Base-by-base conservation (phyloP, 2,888 invertebrate species). In the Saturnia pavonia region DNA sequence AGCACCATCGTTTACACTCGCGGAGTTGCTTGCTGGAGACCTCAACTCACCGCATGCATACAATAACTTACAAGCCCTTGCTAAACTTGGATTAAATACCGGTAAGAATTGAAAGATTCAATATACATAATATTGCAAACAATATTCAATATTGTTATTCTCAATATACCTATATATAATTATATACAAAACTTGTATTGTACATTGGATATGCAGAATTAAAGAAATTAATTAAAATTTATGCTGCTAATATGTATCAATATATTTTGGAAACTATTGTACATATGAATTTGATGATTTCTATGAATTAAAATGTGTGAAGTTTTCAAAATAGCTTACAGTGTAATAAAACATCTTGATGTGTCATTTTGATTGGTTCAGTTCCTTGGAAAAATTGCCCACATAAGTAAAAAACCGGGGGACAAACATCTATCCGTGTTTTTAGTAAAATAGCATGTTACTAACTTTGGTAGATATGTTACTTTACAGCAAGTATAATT, bases 51-150 rank as follows among this genome's bases (percentile, higher is more conserved):
- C 96, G 79, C 96, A 97, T 81, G 97, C 98, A 16, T 96, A 97
- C 80, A 97, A 97, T 89, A 98, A 98, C 91, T 94, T 98, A 76
- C 97, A 98, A 85, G 98, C 97, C 43, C 95, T 98, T 73, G 98
- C 98, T 72, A 98, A 98, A 89, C 94, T 98, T 71, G 98, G 98
- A 82, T 89, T 96, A 69, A 95, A 95, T 81, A 94, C 95, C 82
- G 96, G 96, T 96, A 86, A 93, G 93, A 85, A 40, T 60, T 60
- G 57, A 27, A 60, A 14, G 14, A 60, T 9, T 22, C 27, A 14
- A 60, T 25, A 25, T 57, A 12, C 0, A 60, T 19, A 60, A 25
- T 22, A 54, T 22, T 1, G 22, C 11, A n/a, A n/a, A n/a, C n/a
- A n/a, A n/a, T n/a, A n/a, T n/a, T n/a, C n/a, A n/a, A n/a, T n/a